Percentiles rank a stretch among this genome's conserved stretches.
These are phyloP conservation scores for Agapornis roseicollis DNA, from an alignment of 2,113 vertebrate species.

Conservation along the genomic window DNA sequence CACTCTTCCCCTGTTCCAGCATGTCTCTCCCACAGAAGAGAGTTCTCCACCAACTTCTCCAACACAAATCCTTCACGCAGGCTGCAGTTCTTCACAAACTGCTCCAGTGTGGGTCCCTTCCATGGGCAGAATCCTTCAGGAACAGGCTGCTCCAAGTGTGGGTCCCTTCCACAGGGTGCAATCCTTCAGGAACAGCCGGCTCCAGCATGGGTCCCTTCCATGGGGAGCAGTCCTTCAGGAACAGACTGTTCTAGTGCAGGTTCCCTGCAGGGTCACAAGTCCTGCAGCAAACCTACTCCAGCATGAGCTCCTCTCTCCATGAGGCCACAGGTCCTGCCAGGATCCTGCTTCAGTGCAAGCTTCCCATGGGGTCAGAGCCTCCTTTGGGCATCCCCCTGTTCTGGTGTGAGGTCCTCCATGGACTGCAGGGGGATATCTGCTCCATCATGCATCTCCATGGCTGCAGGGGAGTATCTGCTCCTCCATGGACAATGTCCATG, in stretches of 20 bases:
- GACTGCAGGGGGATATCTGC: neutral
- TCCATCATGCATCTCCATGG: neutral
- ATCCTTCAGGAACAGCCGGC: too few species aligned
- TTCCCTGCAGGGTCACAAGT: too few species aligned
- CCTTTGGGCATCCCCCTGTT: neutral
- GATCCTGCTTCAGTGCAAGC: neutral
- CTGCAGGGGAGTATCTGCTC: neutral
- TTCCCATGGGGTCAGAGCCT: neutral
- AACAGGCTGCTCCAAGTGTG: too few species aligned
- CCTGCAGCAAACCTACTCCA: too few species aligned
- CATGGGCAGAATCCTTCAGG: too few species aligned
- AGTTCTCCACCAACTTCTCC: neutral
- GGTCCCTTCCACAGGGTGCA: too few species aligned
- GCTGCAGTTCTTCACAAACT: neutral
- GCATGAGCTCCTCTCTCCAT: neutral
- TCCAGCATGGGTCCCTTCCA: too few species aligned
- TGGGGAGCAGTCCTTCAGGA: too few species aligned
- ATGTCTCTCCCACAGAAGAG: neutral
- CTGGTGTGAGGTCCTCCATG: neutral
- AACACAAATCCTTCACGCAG: neutral
- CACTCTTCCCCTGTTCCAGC: neutral
- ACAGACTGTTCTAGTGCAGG: neutral
- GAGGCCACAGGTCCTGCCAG: neutral
- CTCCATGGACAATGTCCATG: neutral
- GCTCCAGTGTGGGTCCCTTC: neutral